Percentiles rank a stretch among this genome's conserved stretches.
phyloP scores from a whole-genome alignment of 2,797 vertebrate genomes.

The Australoheros facetus region DNA sequence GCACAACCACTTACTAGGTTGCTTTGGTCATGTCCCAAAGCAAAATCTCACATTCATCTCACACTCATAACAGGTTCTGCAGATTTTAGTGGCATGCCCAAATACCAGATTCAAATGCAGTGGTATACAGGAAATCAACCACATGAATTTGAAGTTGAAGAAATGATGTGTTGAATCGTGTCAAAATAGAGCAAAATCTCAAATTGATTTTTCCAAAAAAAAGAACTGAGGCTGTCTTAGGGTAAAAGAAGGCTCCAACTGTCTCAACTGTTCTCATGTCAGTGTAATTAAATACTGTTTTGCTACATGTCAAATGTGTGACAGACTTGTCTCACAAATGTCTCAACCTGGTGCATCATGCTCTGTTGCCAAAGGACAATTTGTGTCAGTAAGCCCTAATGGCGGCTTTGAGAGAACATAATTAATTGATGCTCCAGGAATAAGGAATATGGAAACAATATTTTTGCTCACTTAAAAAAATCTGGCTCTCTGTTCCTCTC shows the following conservation, averaged over 20 bases:
- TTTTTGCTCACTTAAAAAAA: not conserved
- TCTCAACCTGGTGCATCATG: not conserved
- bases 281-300: not conserved
- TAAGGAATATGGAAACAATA: not conserved
- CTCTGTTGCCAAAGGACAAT: not conserved
- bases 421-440: not conserved
- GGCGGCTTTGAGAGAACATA: not conserved
- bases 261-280: not conserved
- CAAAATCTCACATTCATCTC: no score
- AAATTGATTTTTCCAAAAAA: not conserved
- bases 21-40: not conserved
- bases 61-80: not conserved
- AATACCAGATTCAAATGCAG: not conserved
- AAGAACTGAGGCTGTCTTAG: not conserved
- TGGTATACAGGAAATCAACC: not conserved
- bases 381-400: not conserved
- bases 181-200: not conserved
- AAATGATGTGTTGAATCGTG: not conserved
- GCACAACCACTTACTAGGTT: no score
- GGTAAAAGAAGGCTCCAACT: not conserved
- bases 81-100: not conserved
- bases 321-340: not conserved
- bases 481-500: not conserved
- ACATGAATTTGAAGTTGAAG: not conserved
- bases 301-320: not conserved